phyloP scores from a whole-genome alignment of 2,888 invertebrate species.

The Timandra comae region DNA sequence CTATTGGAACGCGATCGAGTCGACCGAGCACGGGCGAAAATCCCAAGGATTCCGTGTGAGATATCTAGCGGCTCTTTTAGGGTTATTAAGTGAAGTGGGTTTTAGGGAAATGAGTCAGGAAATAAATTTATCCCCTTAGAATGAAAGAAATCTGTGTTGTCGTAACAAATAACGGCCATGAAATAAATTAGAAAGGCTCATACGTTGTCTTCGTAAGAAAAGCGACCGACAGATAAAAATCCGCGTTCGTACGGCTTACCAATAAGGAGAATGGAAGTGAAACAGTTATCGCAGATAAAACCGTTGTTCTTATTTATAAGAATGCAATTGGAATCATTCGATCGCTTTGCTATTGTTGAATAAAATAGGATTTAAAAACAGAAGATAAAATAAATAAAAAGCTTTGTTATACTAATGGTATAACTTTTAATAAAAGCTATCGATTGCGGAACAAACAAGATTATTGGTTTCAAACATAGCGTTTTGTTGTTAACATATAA shows the following conservation, averaged over 20 bases:
- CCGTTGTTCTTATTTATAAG: constrained; percentile 38
- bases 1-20: constrained; percentile 43
- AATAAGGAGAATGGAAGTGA: constrained; percentile 56
- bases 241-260: constrained; percentile 48
- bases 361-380: constrained; percentile 23
- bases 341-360: constrained; percentile 17
- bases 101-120: constrained; percentile 66
- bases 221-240: constrained; percentile 41
- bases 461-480: not conserved
- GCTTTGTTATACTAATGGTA: too few species aligned
- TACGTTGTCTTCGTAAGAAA: constrained; percentile 55
- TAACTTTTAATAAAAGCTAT: too few species aligned
- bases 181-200: constrained; percentile 59
- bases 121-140: constrained; percentile 56
- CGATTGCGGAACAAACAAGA: not conserved
- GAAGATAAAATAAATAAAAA: constrained; percentile 6
- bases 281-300: constrained; percentile 43
- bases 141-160: constrained; percentile 53
- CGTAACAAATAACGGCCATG: constrained; percentile 47
- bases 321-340: constrained; percentile 26
- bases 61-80: constrained; percentile 65
- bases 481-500: not conserved
- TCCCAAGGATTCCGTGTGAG: constrained; percentile 66
- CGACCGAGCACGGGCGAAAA: constrained; percentile 52
- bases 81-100: constrained; percentile 73